A percentile compares a stretch with the other conserved stretches of the same genome.
Evolutionary conservation across 2,888 invertebrate species (phyloP).

Genomic region (Melieria picta): DNA sequence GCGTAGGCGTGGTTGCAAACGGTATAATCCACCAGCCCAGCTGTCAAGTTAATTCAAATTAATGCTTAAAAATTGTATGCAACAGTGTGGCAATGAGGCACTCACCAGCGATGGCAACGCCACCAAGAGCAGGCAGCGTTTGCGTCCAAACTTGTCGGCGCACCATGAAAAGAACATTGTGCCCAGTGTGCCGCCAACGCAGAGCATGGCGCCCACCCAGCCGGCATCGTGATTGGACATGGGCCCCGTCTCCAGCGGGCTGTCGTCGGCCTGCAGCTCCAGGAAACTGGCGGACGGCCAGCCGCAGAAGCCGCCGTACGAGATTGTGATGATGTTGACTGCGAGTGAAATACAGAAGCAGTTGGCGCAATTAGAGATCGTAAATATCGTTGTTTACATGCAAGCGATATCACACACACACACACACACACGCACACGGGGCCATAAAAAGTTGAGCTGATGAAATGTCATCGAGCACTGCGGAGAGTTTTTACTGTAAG

Average conservation of each 20-base stretch:
- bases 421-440: no score
- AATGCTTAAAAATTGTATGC: neutral
- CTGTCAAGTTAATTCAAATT: conserved; percentile 40
- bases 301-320: conserved; percentile 60
- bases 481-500: no score
- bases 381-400: no score
- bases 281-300: conserved; percentile 63
- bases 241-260: conserved; percentile 58
- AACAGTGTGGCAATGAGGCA: neutral
- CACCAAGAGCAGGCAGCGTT: conserved; percentile 50
- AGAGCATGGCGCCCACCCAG: conserved; percentile 61
- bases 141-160: conserved; percentile 59
- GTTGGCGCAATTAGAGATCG: no score
- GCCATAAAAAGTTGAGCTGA: no score
- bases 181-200: conserved; percentile 60
- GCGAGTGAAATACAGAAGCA: conserved; percentile 7
- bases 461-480: no score
- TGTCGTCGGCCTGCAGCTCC: conserved; percentile 52
- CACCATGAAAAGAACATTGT: conserved; percentile 60
- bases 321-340: conserved; percentile 59
- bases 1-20: conserved; percentile 51
- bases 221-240: conserved; percentile 57
- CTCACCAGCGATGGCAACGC: conserved; percentile 59
- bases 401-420: no score
- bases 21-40: conserved; percentile 58